Conservation (phyloP, 1,140 invertebrate species). For the Drosophila oshimai region DNA sequence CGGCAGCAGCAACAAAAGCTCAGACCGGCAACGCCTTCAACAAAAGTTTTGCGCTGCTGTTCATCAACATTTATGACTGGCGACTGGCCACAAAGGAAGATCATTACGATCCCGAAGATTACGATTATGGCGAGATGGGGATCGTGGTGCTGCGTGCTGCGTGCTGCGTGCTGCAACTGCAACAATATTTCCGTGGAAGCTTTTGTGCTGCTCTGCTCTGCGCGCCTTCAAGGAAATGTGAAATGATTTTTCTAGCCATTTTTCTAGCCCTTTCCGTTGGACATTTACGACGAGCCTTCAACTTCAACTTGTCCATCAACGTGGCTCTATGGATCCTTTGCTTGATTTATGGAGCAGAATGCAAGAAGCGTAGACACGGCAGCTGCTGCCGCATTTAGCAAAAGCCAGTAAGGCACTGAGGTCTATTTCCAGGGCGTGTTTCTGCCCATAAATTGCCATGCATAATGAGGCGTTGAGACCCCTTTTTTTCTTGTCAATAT, state of each 20-base stretch:
- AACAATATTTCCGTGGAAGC: slow-evolving; percentile 63
- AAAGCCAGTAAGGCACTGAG: neutral
- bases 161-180: slow-evolving; percentile 28
- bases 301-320: slow-evolving; percentile 12
- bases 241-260: slow-evolving; percentile 69
- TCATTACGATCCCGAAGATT: slow-evolving; percentile 28
- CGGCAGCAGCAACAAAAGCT: slow-evolving; percentile 66
- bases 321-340: slow-evolving; percentile 54
- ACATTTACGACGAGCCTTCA: slow-evolving; percentile 21
- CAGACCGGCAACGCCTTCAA: slow-evolving; percentile 65
- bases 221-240: slow-evolving; percentile 40
- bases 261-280: slow-evolving; percentile 41
- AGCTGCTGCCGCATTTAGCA: slow-evolving; percentile 70
- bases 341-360: slow-evolving; percentile 70
- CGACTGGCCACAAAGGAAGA: slow-evolving; percentile 61
- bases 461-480: slow-evolving; percentile 75
- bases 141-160: slow-evolving; percentile 28
- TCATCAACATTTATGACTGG: slow-evolving; percentile 78
- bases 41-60: slow-evolving; percentile 76
- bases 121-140: slow-evolving; percentile 16
- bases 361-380: slow-evolving; percentile 69
- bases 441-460: slow-evolving; percentile 60
- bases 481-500: slow-evolving; percentile 29
- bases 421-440: slow-evolving; percentile 25
- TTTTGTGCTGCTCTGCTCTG: no score